phyloP scores from a whole-genome alignment of 2,113 vertebrate genomes.

The Pteropus alecto region DNA sequence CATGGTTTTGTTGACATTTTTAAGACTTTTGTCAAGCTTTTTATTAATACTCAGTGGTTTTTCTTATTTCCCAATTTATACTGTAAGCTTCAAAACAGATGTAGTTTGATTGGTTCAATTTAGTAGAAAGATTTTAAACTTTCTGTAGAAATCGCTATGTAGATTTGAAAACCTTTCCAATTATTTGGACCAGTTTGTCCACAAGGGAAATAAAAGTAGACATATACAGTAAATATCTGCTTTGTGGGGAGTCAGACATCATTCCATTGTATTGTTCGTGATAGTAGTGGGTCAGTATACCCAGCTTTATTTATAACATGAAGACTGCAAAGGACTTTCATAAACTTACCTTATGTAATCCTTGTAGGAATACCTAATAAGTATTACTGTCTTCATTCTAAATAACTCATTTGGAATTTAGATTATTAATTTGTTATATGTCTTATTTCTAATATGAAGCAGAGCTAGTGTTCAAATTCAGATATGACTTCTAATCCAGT shows the following conservation, averaged over 20 bases:
- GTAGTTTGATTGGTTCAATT: constrained; percentile 32
- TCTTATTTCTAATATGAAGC: neutral
- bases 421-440: neutral
- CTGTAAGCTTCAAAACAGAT: constrained; percentile 43
- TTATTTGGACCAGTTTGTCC: constrained; percentile 5
- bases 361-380: neutral
- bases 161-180: constrained; percentile 28
- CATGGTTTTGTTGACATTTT: constrained; percentile 57
- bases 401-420: constrained; percentile 21
- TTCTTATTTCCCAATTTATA: constrained; percentile 54
- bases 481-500: constrained; percentile 1
- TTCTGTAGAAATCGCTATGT: constrained; percentile 30
- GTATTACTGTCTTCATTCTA: neutral
- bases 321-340: neutral
- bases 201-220: constrained; percentile 50
- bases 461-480: constrained; percentile 26
- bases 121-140: constrained; percentile 30
- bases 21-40: constrained; percentile 49
- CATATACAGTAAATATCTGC: neutral
- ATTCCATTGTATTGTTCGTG: neutral
- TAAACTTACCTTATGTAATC: neutral
- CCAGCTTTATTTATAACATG: neutral
- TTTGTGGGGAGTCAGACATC: neutral
- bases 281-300: neutral
- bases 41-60: constrained; percentile 46